phyloP scores from a whole-genome alignment of 2,797 vertebrate species.

The Myotis myotis region DNA sequence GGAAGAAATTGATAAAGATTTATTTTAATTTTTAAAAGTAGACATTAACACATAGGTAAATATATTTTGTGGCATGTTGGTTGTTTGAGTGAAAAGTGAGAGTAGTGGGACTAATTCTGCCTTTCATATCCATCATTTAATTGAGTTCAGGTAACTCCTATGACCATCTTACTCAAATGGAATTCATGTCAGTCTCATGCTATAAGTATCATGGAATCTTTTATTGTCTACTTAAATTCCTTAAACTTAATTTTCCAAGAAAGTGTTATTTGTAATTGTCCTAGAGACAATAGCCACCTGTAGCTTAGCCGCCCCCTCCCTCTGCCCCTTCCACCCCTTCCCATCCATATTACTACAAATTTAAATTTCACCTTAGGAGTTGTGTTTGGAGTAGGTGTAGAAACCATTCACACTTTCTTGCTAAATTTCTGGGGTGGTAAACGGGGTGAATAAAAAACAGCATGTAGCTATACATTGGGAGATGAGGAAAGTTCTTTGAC shows the following conservation, averaged over 20 bases:
- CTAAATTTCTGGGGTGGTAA: background rate
- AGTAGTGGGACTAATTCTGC: background rate
- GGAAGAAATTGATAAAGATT: background rate
- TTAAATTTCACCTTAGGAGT: background rate
- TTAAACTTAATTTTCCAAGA: constrained; percentile 13
- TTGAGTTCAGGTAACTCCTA: background rate
- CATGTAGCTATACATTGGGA: background rate
- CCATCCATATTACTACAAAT: background rate
- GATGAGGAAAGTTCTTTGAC: background rate
- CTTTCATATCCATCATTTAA: background rate
- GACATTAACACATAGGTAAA: background rate
- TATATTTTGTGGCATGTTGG: background rate
- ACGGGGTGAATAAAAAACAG: background rate
- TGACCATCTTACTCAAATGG: background rate
- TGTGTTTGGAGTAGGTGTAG: background rate
- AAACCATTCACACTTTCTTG: background rate
- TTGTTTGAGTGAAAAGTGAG: background rate
- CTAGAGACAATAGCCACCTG: background rate
- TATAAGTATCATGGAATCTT: background rate
- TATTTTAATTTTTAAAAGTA: background rate
- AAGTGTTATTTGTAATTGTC: background rate
- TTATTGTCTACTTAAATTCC: background rate
- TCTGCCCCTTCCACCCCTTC: accelerated
- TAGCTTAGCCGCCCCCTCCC: background rate
- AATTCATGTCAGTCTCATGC: background rate